Evolutionary conservation across 2,888 invertebrate species (phyloP).

Genomic region (Taphrorychus bicolor): DNA sequence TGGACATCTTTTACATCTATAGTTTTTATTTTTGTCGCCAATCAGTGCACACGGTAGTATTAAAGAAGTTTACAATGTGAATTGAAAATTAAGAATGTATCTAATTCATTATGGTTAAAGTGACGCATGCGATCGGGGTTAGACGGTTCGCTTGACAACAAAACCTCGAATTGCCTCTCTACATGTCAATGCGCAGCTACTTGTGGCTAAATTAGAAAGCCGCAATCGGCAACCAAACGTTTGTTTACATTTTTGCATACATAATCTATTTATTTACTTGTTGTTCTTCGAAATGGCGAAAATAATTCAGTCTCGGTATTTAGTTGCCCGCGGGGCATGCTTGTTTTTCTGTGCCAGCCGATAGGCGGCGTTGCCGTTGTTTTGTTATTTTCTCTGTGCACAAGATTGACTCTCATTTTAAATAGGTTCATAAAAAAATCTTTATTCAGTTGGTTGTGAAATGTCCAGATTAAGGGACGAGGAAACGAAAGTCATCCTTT

Average conservation of each 20-base stretch:
- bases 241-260: conserved; percentile 36
- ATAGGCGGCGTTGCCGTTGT: conserved; percentile 25
- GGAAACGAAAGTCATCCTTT: too few relatives aligned
- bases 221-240: conserved; percentile 9
- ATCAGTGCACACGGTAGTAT: too few relatives aligned
- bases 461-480: too few relatives aligned
- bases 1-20: too few relatives aligned
- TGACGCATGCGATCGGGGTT: not conserved
- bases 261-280: conserved; percentile 32
- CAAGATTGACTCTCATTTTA: too few relatives aligned
- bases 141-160: not conserved
- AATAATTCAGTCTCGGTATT: conserved; percentile 29
- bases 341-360: conserved; percentile 28
- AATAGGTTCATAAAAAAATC: too few relatives aligned
- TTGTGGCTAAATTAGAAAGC: conserved; percentile 27
- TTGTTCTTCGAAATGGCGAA: conserved; percentile 29
- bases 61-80: not conserved
- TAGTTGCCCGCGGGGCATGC: conserved; percentile 22
- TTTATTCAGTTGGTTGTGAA: too few relatives aligned
- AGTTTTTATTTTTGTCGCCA: too few relatives aligned
- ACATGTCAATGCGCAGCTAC: not conserved
- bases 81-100: too few relatives aligned
- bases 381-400: not conserved
- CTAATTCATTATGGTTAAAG: too few relatives aligned
- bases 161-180: not conserved